A percentile compares a stretch with the other conserved stretches of the same genome.
Conservation (phyloP, 2,113 vertebrate genomes). For the Chaetorhynchus papuensis region DNA sequence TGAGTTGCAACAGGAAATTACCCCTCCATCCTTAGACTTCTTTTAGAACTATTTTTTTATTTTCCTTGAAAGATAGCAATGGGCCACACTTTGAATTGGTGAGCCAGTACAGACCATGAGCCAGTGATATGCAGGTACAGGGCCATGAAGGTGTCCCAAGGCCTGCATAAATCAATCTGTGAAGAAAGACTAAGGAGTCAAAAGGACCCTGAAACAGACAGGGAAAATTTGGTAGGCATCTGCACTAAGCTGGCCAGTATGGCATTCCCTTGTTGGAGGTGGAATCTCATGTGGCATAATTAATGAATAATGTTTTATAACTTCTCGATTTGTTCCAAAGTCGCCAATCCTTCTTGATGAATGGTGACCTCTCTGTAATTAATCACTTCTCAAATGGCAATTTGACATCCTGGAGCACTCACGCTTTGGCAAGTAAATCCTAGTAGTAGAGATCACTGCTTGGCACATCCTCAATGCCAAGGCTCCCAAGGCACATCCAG, state of each 20-base stretch:
- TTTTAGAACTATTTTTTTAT: background rate
- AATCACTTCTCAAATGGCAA: background rate
- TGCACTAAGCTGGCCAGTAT: background rate
- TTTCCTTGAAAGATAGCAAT: background rate
- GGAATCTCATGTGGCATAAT: background rate
- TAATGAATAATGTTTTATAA: background rate
- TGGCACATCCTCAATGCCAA: background rate
- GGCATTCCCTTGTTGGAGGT: background rate
- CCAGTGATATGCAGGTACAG: background rate
- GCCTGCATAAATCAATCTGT: background rate
- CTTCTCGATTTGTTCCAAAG: background rate
- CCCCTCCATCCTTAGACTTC: background rate
- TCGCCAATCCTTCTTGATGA: background rate
- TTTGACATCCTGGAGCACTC: background rate
- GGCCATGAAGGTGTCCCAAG: background rate
- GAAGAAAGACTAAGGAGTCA: background rate
- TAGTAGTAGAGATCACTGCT: background rate
- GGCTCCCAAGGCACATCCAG: background rate
- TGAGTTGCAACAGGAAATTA: background rate
- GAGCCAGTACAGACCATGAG: background rate
- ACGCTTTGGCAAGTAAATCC: background rate
- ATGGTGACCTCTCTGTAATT: background rate
- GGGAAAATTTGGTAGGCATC: background rate
- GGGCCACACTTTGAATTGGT: background rate
- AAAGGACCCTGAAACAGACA: background rate